These are phyloP conservation scores for Tangara arthus DNA, from an alignment of 2,797 vertebrate genomes.

Conservation along the genomic window DNA sequence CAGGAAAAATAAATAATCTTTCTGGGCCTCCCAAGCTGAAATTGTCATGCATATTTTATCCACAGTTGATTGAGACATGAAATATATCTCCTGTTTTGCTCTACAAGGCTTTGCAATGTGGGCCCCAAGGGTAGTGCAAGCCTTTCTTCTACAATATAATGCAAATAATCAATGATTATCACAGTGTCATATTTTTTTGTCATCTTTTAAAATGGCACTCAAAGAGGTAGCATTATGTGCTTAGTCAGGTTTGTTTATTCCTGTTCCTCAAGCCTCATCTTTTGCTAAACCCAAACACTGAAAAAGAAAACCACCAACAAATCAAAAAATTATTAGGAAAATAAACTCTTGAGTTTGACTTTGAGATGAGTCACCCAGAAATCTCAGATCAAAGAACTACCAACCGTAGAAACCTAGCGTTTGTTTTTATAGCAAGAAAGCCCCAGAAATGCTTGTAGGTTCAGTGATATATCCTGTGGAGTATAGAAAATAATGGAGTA, in stretches of 20 bases:
- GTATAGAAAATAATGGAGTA: not conserved
- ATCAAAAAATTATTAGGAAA: not conserved
- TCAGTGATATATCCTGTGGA: not conserved
- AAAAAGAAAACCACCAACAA: not conserved
- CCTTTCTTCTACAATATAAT: not conserved
- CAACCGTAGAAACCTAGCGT: not conserved
- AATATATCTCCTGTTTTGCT: not conserved
- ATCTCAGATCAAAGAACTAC: not conserved
- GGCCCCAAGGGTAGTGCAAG: not conserved
- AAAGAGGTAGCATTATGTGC: not conserved
- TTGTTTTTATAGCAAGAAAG: not conserved
- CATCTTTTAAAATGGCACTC: not conserved
- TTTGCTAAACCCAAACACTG: not conserved
- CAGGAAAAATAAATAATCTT: constrained; percentile 53
- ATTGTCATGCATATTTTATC: constrained; percentile 10
- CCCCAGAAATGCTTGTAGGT: not conserved
- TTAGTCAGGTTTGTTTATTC: not conserved
- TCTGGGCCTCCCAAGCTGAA: constrained; percentile 24
- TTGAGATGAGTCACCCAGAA: not conserved
- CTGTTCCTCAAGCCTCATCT: not conserved
- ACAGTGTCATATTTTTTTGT: not conserved
- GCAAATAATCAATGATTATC: not conserved
- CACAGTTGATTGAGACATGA: not conserved
- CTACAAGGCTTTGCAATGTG: not conserved
- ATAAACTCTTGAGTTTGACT: not conserved